Evolutionary conservation across 2,797 vertebrate species (phyloP), one percentile per base, ranked within the genome.

Genomic region (Xyrichtys novacula): DNA sequence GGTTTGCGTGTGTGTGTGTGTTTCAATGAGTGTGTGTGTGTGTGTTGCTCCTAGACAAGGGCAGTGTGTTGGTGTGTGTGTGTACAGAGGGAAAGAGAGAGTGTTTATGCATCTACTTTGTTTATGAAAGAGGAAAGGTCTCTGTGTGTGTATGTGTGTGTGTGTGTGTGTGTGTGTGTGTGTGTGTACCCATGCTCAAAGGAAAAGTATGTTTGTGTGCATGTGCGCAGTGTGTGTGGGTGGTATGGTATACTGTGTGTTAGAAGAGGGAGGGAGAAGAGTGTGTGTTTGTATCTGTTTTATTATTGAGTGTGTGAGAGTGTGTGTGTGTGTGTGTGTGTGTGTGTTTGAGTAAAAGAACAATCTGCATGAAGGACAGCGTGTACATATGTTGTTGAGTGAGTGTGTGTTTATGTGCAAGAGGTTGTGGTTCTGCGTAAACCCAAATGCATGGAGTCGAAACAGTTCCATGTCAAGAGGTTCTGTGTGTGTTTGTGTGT

Each of bases 61-160:
- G 82, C 73, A 88, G 82, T 87, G 82, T 87, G 84, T 85, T 72
- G 84, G 80, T 82, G 79, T 87, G 87, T 91, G 86, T 89, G n/a
- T 80, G 85, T 84, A 83, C 82, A 85, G 76, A 86, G 81, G 80
- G 82, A 88, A 87, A 84, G 88, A 89, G 84, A 82, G 80, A 87
- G 86, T 92, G 92, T 93, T 93, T 93, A 91, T 91, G 91, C 91
- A 91, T 93, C 89, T 93, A 91, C 88, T 92, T 93, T 94, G 92
- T 94, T 93, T 94, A 93, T 92, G 88, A 93, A 92, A 92, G 87
- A 89, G 90, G 88, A 90, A 92, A 90, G 83, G 81, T 88, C 80
- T 60, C 64, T 83, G 81, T 85, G 85, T 91, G 76, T 89, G 65
- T 77, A 43, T 76, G 68, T 64, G 66, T 86, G 79, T 54, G 76